Evolutionary conservation across 1,140 invertebrate genomes (phyloP), one percentile per base, ranked within the genome.

Genomic region (Caerostris extrusa): DNA sequence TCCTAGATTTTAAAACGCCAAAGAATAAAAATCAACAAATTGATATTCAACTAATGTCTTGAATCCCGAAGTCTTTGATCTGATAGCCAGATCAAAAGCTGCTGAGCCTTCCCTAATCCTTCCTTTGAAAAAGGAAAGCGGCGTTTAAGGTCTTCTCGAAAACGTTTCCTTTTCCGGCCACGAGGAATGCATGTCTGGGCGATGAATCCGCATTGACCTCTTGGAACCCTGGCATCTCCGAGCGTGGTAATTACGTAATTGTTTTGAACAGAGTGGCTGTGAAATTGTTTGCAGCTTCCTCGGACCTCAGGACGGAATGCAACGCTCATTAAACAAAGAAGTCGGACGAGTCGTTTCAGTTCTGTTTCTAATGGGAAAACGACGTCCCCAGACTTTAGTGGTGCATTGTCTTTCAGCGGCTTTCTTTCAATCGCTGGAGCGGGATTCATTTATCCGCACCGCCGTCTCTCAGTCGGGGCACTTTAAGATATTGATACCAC

Each of bases 191-290:
- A 69, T 57, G 67, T 50, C 10, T 56, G 69, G 60, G 81, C 67
- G 55, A 90, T 77, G 89, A 71, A 61, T 89, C 55, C 87, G 34
- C 64, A 56, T 69, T 89, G 87, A 89, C 87, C 87, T 69, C 50
- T 19, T 8, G 19, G 58, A n/a, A n/a, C 60, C 87, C 12, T 50
- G 14, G 34, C n/a, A 81, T 14, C 89, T 81, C 34, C 57, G n/a
- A 81, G 17, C 67, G 55, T 81, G 89, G 89, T 90, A 90, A 90
- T 90, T 90, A 81, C 71, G 57, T 90, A 90, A 90, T 90, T 77
- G 89, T 90, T 90, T 56, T n/a, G 69, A 81, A 60, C 69, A 90
- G 57, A 60, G 19, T 58, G 50, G 19, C 55, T 77, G 89, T 81
- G 87, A 89, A 89, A 89, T 89, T 89, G 87, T 89, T 89, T 64